Conservation (phyloP, 1,140 invertebrate species). For the Rhyacophila brunnea region DNA sequence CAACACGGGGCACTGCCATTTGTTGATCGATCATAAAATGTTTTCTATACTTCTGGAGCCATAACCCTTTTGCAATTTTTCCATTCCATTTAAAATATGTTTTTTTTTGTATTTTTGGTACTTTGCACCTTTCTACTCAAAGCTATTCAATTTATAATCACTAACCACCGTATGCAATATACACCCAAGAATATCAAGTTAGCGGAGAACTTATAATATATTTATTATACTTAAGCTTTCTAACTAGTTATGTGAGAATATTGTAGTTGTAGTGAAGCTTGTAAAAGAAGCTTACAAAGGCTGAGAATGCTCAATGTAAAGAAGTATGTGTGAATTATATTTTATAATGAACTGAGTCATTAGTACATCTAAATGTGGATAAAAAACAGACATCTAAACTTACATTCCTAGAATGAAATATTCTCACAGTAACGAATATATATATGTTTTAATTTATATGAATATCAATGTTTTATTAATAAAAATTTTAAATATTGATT, state of each 20-base stretch:
- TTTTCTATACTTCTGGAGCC: too few species aligned
- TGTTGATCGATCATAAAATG: too few species aligned
- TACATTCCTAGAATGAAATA: slow-evolving; percentile 31
- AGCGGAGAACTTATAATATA: slow-evolving; percentile 1
- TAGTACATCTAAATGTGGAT: slow-evolving; percentile 29
- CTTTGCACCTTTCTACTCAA: too few species aligned
- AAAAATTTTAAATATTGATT: slow-evolving; percentile 13
- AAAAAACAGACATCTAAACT: slow-evolving; percentile 34
- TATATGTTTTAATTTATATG: slow-evolving; percentile 14
- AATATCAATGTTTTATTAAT: slow-evolving; percentile 1
- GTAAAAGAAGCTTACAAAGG: slow-evolving; percentile 21
- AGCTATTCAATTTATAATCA: not conserved
- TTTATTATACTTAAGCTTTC: not conserved
- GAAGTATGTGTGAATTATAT: slow-evolving; percentile 19
- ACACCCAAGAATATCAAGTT: not conserved
- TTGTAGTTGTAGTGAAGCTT: not conserved
- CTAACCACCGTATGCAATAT: not conserved
- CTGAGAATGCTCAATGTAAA: slow-evolving; percentile 20
- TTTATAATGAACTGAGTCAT: slow-evolving; percentile 22
- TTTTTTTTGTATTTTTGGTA: too few species aligned
- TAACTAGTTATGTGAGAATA: not conserved
- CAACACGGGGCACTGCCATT: too few species aligned
- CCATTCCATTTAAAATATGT: too few species aligned
- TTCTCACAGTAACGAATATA: slow-evolving; percentile 14
- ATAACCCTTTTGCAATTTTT: too few species aligned